phyloP scores from a whole-genome alignment of 2,797 vertebrate species.

The Thunnus albacares region DNA sequence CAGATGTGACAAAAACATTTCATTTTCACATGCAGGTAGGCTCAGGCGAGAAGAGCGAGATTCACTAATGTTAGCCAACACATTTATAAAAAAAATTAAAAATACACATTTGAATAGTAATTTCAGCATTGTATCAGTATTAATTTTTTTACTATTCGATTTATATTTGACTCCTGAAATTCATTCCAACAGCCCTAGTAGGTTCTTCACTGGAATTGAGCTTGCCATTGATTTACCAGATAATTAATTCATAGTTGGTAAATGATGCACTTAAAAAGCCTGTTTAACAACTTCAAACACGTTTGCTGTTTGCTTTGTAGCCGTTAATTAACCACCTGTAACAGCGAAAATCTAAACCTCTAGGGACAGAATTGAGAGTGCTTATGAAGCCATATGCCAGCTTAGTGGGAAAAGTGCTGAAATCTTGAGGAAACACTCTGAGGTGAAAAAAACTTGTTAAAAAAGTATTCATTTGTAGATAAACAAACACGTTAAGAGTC shows the following conservation, averaged over 20 bases:
- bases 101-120: background rate
- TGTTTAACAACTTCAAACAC: conserved; percentile 54
- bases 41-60: no score
- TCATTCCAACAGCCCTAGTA: no score
- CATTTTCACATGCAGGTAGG: no score
- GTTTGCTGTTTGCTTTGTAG: conserved; percentile 27
- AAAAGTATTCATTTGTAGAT: conserved; percentile 8
- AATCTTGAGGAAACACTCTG: background rate
- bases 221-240: conserved; percentile 21
- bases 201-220: conserved; percentile 12
- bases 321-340: conserved; percentile 61
- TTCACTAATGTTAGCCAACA: no score
- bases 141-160: no score
- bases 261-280: conserved; percentile 45
- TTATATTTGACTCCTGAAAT: no score
- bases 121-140: no score
- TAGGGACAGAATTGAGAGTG: conserved; percentile 18
- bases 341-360: conserved; percentile 35
- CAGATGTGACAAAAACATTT: no score
- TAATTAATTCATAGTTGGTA: conserved; percentile 44
- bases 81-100: background rate
- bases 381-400: conserved; percentile 31
- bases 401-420: conserved; percentile 10
- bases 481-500: background rate
- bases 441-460: conserved; percentile 5